phyloP scores from a whole-genome alignment of 2,797 vertebrate species.

The Eurystomus glaucurus region DNA sequence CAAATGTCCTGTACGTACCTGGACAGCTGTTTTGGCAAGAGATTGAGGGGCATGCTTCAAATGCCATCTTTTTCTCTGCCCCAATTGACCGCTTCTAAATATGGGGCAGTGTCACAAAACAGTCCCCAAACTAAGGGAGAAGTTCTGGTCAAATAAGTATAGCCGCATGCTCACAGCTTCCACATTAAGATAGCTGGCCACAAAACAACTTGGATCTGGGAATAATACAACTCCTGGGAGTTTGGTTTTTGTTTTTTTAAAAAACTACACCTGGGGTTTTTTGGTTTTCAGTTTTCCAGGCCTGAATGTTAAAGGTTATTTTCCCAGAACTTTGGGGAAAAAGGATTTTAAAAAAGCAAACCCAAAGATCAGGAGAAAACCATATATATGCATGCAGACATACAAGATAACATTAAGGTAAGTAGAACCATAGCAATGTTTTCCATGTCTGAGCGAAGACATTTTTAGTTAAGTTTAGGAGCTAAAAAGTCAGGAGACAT shows the following conservation, averaged over 20 bases:
- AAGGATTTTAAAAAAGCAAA: background rate
- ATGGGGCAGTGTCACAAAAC: background rate
- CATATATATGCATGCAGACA: background rate
- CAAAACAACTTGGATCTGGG: background rate
- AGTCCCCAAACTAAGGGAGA: background rate
- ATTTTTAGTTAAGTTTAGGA: background rate
- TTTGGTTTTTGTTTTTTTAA: background rate
- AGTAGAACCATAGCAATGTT: background rate
- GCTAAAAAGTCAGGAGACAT: background rate
- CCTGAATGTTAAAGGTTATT: background rate
- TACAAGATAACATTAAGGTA: background rate
- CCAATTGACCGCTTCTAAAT: background rate
- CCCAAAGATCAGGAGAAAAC: background rate
- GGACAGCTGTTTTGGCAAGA: background rate
- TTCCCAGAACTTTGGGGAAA: background rate
- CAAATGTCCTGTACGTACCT: background rate
- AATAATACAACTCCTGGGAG: background rate
- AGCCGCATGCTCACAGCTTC: background rate
- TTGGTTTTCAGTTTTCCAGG: background rate
- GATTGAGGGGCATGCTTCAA: background rate
- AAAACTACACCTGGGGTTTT: accelerated
- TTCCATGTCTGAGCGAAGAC: background rate
- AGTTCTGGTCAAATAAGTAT: background rate
- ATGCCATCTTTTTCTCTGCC: background rate
- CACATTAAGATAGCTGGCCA: background rate